Base-by-base conservation (phyloP, 1,140 invertebrate species). In the Gryon sp. region DNA sequence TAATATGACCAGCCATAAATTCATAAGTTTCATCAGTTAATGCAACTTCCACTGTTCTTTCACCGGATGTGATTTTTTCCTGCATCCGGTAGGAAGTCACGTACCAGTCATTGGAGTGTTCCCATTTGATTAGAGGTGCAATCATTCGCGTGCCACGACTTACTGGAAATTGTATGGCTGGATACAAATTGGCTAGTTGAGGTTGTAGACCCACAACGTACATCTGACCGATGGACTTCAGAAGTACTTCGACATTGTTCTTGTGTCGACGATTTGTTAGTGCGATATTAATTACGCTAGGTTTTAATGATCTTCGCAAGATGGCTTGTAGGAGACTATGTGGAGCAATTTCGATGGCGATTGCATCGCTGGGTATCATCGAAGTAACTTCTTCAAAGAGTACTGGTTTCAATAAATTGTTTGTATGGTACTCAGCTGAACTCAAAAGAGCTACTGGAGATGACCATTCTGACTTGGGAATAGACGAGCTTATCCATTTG, bases 391-490 rank as follows among this genome's bases (percentile, higher is more conserved):
- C 95, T 80, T 97, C 94, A 81, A 98, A 98, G 0, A 96, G 87
- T 0, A 98, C 96, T 12, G 95, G 92, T 74, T 88, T 93, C 32
- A 97, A 86, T 4, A 98, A 88, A 85, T 98, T 99, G 83, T 98
- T 98, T 0, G 96, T 96, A 81, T 97, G 95, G 83, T 99, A 99
- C 78, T 96, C 95, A 2, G 97, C 93, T 0, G 96, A 98, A 0
- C 93, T 97, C 7, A 91, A 82, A 53, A 92, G 89, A 1, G 93
- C 92, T 3, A 91, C 84, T 0, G 92, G 83, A 2, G 91, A 89
- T n/a, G 92, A 90, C 97, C 96, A 98, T n/a, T 92, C 79, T 1
- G 82, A 82, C 80, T 96, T 93, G 0, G 93, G 92, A 15, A 97
- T 92, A 0, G 96, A 98, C 0, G 95, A 94, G 76, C 95, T 96